Conservation (phyloP, 2,888 invertebrate genomes). For the Lasioglossum leucozonium region DNA sequence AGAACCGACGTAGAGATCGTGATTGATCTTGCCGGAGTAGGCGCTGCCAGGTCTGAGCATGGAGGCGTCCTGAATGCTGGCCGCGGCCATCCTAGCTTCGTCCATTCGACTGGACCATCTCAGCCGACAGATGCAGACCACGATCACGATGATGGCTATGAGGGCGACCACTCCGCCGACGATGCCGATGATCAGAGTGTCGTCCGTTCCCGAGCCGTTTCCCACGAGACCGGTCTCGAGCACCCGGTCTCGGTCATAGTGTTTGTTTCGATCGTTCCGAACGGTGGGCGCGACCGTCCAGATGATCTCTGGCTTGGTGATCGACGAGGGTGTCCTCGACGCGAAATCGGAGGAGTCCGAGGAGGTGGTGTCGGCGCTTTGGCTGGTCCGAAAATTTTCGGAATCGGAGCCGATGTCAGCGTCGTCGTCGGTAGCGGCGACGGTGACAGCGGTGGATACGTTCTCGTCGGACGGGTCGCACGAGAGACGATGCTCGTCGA, state of each 20-base stretch:
- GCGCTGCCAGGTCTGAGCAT: conserved; percentile 81
- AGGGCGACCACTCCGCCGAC: conserved; percentile 97
- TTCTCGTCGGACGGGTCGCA: conserved; percentile 84
- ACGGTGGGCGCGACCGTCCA: conserved; percentile 93
- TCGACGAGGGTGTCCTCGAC: conserved; percentile 84
- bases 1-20: conserved; percentile 79
- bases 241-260: conserved; percentile 86
- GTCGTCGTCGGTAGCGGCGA: neutral
- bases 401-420: neutral
- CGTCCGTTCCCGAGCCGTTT: conserved; percentile 91
- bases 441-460: neutral
- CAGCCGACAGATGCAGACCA: conserved; percentile 94
- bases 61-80: conserved; percentile 82
- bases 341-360: conserved; percentile 68
- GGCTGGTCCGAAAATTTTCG: neutral
- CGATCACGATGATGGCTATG: conserved; percentile 94
- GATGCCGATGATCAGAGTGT: conserved; percentile 97
- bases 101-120: conserved; percentile 87
- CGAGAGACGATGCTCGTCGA: conserved; percentile 92
- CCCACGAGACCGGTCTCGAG: conserved; percentile 85
- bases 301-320: conserved; percentile 94
- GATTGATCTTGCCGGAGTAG: conserved; percentile 80
- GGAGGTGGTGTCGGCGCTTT: neutral
- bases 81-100: conserved; percentile 79
- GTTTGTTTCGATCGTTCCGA: conserved; percentile 87